These are phyloP conservation scores for Anguilla marmorata DNA, from an alignment of 2,797 vertebrate genomes.

Conservation along the genomic window DNA sequence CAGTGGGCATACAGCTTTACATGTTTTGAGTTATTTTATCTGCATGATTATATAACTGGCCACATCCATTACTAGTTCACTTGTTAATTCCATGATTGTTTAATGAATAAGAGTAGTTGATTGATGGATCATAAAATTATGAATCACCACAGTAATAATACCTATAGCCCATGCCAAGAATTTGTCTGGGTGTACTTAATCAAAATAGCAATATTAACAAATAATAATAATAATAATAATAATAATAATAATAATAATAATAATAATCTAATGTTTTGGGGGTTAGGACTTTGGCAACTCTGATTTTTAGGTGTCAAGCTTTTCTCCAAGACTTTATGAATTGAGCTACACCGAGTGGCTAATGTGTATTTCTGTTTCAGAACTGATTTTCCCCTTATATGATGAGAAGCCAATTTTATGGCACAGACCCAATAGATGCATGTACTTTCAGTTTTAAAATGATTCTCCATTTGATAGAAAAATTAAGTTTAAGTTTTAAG, in stretches of 20 bases:
- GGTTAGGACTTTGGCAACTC: too few relatives aligned
- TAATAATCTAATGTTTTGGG: too few relatives aligned
- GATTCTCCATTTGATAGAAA: background rate
- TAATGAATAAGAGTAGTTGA: too few relatives aligned
- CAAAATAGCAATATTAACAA: background rate
- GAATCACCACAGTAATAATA: background rate
- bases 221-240: too few relatives aligned
- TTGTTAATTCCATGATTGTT: too few relatives aligned
- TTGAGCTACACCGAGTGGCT: too few relatives aligned
- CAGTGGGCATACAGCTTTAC: background rate
- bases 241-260: background rate
- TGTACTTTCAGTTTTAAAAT: background rate
- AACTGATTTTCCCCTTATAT: background rate
- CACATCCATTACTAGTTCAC: background rate
- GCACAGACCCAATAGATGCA: background rate
- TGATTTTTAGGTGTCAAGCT: too few relatives aligned
- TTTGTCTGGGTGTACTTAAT: background rate
- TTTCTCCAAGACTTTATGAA: too few relatives aligned
- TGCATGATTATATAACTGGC: background rate
- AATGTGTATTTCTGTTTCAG: background rate
- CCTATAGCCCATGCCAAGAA: background rate
- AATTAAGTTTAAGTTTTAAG: too few relatives aligned
- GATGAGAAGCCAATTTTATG: background rate
- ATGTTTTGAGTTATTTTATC: background rate
- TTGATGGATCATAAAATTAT: background rate